phyloP scores from a whole-genome alignment of 1,140 invertebrate species.

The Myzus persicae region DNA sequence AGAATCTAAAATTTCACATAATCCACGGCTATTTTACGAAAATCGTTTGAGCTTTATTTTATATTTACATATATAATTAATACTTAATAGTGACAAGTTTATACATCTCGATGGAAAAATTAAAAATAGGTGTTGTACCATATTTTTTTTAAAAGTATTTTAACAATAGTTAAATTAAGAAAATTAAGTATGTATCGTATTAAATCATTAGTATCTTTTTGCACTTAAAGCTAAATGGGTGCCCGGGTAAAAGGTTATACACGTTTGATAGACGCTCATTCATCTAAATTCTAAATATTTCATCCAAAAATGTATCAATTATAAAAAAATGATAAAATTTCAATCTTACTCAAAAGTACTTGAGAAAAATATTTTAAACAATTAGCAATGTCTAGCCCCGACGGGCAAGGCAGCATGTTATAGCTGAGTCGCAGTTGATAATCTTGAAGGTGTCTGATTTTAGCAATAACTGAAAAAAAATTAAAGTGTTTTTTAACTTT shows the following conservation, averaged over 20 bases:
- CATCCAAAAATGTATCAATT: background rate
- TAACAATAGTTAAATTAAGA: background rate
- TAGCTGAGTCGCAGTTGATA: slow-evolving; percentile 92
- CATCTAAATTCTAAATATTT: background rate
- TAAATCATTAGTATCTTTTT: background rate
- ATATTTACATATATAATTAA: too few species aligned
- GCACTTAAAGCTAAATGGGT: background rate
- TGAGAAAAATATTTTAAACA: slow-evolving; percentile 98
- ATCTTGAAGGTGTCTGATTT: slow-evolving; percentile 95
- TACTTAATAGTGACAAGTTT: background rate
- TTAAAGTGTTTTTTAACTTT: background rate
- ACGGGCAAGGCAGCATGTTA: slow-evolving; percentile 88
- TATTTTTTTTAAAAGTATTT: background rate
- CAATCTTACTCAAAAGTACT: slow-evolving; percentile 87
- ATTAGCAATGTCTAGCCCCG: slow-evolving; percentile 94
- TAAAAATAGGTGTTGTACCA: background rate
- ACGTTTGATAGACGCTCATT: background rate
- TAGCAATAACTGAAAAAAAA: slow-evolving; percentile 86
- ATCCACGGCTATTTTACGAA: background rate
- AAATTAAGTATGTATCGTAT: background rate
- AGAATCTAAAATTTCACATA: background rate
- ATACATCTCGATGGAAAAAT: background rate
- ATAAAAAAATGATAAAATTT: background rate
- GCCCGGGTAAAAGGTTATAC: background rate
- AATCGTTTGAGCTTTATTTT: background rate